Conservation (phyloP, 2,888 invertebrate genomes). For the Muscina levida region DNA sequence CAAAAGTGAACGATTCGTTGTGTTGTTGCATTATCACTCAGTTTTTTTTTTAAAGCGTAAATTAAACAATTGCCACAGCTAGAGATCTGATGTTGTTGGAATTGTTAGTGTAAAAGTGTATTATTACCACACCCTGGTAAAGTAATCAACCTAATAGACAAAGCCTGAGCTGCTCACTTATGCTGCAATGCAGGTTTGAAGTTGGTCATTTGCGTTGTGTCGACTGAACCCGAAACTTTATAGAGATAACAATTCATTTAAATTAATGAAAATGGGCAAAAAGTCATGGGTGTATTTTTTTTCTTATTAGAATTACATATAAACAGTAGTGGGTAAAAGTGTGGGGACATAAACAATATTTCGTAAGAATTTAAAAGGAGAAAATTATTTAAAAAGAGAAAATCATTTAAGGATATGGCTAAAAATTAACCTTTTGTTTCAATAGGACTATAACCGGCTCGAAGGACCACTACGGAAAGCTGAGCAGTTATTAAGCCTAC, state of each 20-base stretch:
- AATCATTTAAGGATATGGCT: too few relatives aligned
- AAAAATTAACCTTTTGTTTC: too few relatives aligned
- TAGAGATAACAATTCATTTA: slow-evolving; percentile 34
- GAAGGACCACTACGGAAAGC: too few relatives aligned
- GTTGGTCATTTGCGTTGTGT: neutral
- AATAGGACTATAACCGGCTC: too few relatives aligned
- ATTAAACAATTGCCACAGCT: slow-evolving; percentile 61
- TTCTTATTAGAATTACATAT: too few relatives aligned
- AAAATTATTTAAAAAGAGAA: too few relatives aligned
- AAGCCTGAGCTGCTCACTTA: neutral
- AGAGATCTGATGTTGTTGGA: neutral
- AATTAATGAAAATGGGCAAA: slow-evolving; percentile 24
- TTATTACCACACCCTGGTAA: slow-evolving; percentile 63
- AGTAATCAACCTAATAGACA: slow-evolving; percentile 1
- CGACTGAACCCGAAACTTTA: slow-evolving; percentile 1
- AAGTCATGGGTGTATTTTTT: neutral
- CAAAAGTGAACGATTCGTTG: slow-evolving; percentile 23
- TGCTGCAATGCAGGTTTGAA: neutral
- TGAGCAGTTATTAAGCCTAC: too few relatives aligned
- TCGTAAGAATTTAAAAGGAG: too few relatives aligned
- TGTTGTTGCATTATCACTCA: slow-evolving; percentile 59
- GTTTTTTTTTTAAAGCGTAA: slow-evolving; percentile 61
- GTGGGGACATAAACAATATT: too few relatives aligned
- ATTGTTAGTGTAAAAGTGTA: slow-evolving; percentile 13
- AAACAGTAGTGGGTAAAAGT: too few relatives aligned